A percentile compares a stretch with the other conserved stretches of the same genome.
Evolutionary conservation across 2,113 vertebrate species (phyloP).

Genomic region (Oreotrochilus melanogaster): DNA sequence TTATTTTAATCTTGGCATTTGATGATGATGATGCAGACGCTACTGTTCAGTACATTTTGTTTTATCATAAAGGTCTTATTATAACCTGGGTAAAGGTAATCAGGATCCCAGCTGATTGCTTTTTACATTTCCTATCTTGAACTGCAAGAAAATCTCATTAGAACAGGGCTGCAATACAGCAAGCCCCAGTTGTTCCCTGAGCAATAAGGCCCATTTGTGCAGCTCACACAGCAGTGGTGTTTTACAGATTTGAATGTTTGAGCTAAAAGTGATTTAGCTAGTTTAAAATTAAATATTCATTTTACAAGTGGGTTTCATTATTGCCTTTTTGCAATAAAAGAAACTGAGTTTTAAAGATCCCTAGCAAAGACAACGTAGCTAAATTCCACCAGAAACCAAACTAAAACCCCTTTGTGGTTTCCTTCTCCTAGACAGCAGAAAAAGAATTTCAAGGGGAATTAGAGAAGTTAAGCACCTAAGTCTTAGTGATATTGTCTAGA

Average conservation of each 20-base stretch:
- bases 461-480: neutral
- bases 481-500: neutral
- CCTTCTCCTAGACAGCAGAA: neutral
- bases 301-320: neutral
- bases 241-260: neutral
- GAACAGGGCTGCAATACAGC: neutral
- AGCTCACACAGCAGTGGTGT: neutral
- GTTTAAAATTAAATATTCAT: neutral
- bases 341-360: neutral
- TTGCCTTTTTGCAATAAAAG: neutral
- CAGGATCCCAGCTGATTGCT: neutral
- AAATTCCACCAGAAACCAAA: neutral
- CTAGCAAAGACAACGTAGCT: neutral
- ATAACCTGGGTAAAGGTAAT: neutral
- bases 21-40: neutral
- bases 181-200: neutral
- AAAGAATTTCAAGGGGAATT: neutral
- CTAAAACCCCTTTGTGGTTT: neutral
- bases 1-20: conserved; percentile 15
- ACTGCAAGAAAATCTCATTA: neutral
- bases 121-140: neutral
- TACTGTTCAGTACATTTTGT: neutral
- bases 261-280: neutral
- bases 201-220: neutral
- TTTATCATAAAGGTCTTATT: neutral